phyloP scores from a whole-genome alignment of 2,113 vertebrate genomes.

The Trematocara unimaculatum region DNA sequence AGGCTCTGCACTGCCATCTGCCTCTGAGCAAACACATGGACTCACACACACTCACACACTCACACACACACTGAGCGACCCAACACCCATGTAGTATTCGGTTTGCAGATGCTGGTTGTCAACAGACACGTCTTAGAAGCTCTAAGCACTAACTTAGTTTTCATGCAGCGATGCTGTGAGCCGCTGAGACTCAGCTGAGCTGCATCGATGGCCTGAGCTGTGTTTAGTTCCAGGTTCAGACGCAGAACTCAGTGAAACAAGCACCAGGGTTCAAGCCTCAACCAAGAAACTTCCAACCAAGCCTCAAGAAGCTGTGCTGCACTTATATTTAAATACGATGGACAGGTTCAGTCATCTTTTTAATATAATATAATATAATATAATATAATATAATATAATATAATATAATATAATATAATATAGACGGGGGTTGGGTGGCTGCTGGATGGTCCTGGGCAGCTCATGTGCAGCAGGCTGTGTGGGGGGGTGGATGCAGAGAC shows the following conservation, averaged over 20 bases:
- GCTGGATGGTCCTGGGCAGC: background rate
- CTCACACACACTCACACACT: background rate
- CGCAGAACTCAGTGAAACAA: background rate
- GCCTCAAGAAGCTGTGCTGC: background rate
- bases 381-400: background rate
- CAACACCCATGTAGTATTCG: background rate
- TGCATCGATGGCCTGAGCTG: background rate
- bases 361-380: background rate
- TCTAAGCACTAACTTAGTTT: background rate
- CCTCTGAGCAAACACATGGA: slow-evolving; percentile 51
- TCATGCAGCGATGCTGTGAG: background rate
- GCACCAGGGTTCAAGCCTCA: too few relatives aligned
- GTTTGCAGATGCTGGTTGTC: background rate
- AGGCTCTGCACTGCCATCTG: slow-evolving; percentile 51
- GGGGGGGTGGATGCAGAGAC: slow-evolving; percentile 13
- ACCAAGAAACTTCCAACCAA: background rate
- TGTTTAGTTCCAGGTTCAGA: background rate
- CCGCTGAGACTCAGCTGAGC: background rate
- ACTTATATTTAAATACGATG: background rate
- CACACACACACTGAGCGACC: background rate
- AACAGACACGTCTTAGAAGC: background rate
- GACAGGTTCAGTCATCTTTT: background rate
- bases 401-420: background rate
- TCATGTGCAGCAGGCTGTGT: slow-evolving; percentile 17
- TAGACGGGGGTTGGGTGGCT: background rate